A percentile compares a stretch with the other conserved stretches of the same genome.
Conservation (phyloP, 2,113 vertebrate genomes). For the Physeter macrocephalus region DNA sequence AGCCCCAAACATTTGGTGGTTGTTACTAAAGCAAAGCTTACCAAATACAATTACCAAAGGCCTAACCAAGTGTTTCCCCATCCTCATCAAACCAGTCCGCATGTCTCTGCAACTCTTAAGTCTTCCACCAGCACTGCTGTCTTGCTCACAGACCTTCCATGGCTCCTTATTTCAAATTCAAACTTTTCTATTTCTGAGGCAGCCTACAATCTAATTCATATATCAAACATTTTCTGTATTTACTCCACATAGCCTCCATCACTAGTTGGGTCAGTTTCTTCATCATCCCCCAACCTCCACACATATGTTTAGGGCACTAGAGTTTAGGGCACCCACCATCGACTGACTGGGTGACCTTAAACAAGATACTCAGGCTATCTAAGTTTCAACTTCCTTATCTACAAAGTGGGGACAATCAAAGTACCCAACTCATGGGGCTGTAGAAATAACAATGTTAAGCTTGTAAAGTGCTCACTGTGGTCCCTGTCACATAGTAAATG, state of each 20-base stretch:
- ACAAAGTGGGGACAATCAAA: neutral
- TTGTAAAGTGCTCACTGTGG: neutral
- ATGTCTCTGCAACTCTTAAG: neutral
- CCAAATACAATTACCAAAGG: neutral
- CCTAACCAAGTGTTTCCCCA: neutral
- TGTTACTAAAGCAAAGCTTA: neutral
- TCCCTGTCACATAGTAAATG: neutral
- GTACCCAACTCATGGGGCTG: neutral
- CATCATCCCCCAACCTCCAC: neutral
- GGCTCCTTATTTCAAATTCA: neutral
- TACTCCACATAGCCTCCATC: neutral
- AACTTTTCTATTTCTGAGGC: neutral
- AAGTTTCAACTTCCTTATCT: conserved; percentile 8
- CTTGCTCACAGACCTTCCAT: neutral
- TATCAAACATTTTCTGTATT: neutral
- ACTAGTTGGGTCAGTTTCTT: neutral
- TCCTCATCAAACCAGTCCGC: neutral
- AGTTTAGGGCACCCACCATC: neutral
- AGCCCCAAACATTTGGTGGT: neutral
- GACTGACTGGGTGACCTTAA: neutral
- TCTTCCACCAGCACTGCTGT: neutral
- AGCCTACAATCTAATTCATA: neutral
- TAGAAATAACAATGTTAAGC: neutral
- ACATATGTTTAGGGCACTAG: neutral
- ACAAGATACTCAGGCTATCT: neutral